These are phyloP conservation scores for Natrix natrix DNA, from an alignment of 2,797 vertebrate genomes.

Conservation along the genomic window DNA sequence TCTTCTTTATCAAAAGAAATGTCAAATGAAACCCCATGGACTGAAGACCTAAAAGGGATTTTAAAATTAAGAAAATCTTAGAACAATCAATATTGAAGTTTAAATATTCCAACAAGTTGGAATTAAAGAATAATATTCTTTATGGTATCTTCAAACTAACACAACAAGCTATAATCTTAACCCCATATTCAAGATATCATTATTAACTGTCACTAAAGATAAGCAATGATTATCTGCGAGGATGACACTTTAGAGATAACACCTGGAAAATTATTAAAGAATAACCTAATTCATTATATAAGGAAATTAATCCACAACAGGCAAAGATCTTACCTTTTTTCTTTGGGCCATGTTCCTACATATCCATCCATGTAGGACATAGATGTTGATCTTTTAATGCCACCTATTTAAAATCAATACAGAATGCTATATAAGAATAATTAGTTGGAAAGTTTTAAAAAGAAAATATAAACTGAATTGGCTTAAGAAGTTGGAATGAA, in stretches of 20 bases:
- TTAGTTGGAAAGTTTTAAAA: conserved; percentile 11
- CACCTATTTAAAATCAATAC: conserved; percentile 74
- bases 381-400: conserved; percentile 91
- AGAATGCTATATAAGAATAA: conserved; percentile 25
- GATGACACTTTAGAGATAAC: not conserved
- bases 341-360: conserved; percentile 96
- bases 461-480: conserved; percentile 23
- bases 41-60: conserved; percentile 78
- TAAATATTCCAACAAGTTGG: not conserved
- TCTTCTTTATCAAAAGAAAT: conserved; percentile 93
- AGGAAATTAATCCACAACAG: not conserved
- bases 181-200: not conserved
- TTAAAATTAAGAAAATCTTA: conserved; percentile 23
- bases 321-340: conserved; percentile 81
- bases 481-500: conserved; percentile 1
- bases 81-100: not conserved
- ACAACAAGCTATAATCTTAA: not conserved
- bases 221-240: not conserved
- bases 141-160: not conserved
- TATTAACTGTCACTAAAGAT: not conserved
- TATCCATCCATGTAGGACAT: conserved; percentile 97
- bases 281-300: not conserved
- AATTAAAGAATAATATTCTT: not conserved
- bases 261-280: not conserved
- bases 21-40: conserved; percentile 96